Conservation (phyloP, 2,888 invertebrate species). For the Cenopis cana region DNA sequence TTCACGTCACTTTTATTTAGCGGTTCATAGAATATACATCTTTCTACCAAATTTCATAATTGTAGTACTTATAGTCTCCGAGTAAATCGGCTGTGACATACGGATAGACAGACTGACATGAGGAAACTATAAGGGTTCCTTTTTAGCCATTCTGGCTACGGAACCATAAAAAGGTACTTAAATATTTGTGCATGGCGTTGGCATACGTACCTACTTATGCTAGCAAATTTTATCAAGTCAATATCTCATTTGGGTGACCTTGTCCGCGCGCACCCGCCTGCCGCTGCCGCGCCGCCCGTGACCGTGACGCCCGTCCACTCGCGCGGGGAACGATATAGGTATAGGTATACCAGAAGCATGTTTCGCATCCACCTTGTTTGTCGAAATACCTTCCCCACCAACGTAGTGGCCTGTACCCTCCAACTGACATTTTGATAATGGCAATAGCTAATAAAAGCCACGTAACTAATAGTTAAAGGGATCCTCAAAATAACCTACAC, state of each 20-base stretch:
- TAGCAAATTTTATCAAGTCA: constrained; percentile 25
- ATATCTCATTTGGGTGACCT: constrained; percentile 40
- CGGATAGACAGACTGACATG: too few species aligned
- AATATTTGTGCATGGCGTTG: neutral
- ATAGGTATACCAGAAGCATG: constrained; percentile 14
- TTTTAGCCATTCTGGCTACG: too few species aligned
- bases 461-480: neutral
- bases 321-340: constrained; percentile 9
- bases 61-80: too few species aligned
- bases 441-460: neutral
- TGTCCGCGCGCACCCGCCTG: constrained; percentile 16
- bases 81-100: too few species aligned
- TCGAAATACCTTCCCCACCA: neutral
- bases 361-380: constrained; percentile 15
- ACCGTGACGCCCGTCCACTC: constrained; percentile 16
- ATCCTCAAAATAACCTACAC: neutral
- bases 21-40: too few species aligned
- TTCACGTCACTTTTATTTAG: too few species aligned
- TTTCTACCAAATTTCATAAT: too few species aligned
- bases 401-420: neutral
- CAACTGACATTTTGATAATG: neutral
- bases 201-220: neutral
- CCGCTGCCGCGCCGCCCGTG: neutral
- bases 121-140: too few species aligned
- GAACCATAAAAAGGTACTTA: too few species aligned